phyloP scores from a whole-genome alignment of 2,888 invertebrate species.

The Omphaloscelis lunosa region DNA sequence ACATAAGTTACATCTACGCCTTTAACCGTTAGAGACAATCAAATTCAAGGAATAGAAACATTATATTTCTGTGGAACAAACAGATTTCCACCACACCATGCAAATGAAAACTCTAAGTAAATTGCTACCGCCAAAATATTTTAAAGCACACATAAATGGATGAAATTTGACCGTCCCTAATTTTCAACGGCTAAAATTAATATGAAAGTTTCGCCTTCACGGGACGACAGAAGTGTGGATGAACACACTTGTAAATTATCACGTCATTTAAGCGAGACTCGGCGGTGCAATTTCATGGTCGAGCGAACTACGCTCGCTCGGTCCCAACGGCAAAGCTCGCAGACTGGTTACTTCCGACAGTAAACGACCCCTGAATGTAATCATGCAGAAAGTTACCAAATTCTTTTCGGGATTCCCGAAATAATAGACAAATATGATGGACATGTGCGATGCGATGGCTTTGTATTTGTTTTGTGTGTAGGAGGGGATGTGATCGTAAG shows the following conservation, averaged over 20 bases:
- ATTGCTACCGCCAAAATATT: conserved; percentile 44
- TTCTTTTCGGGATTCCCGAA: conserved; percentile 53
- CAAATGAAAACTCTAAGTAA: conserved; percentile 23
- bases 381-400: conserved; percentile 62
- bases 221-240: conserved; percentile 72
- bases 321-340: conserved; percentile 62
- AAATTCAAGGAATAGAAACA: background rate
- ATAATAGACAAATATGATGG: conserved; percentile 58
- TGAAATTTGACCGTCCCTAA: conserved; percentile 55
- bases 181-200: conserved; percentile 69
- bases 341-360: conserved; percentile 62
- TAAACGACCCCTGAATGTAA: conserved; percentile 64
- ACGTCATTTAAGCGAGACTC: conserved; percentile 78
- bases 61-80: background rate
- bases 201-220: conserved; percentile 71
- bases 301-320: conserved; percentile 67
- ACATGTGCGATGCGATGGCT: conserved; percentile 13
- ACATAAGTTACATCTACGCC: background rate
- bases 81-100: conserved; percentile 5
- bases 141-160: conserved; percentile 32
- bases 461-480: background rate
- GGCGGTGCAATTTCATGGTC: conserved; percentile 80
- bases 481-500: background rate
- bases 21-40: background rate
- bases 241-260: conserved; percentile 81